Evolutionary conservation across 2,113 vertebrate genomes (phyloP).

Genomic region (Oncorhynchus clarkii): DNA sequence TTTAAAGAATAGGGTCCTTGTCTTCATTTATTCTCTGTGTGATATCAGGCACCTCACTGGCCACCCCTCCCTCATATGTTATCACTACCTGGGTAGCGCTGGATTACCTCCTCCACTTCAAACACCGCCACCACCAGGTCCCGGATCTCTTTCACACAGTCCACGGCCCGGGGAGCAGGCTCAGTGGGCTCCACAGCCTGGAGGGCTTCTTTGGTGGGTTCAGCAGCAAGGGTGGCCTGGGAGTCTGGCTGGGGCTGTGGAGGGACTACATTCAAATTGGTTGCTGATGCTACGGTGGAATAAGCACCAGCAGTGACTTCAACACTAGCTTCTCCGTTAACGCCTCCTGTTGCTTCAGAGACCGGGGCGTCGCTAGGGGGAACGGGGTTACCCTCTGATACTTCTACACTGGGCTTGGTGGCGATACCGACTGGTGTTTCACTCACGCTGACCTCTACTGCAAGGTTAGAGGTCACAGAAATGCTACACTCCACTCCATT

Average conservation of each 20-base stretch:
- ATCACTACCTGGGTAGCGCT: constrained; percentile 28
- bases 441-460: background rate
- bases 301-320: background rate
- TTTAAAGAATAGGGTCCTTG: background rate
- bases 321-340: background rate
- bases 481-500: constrained; percentile 7
- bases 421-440: constrained; percentile 5
- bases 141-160: constrained; percentile 64
- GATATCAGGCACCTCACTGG: background rate
- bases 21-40: background rate
- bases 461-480: no score
- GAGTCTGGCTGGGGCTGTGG: background rate
- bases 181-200: background rate
- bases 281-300: background rate
- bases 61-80: background rate
- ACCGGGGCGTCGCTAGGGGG: background rate
- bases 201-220: background rate
- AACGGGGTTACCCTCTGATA: background rate
- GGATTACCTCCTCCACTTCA: constrained; percentile 61
- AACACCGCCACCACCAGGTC: constrained; percentile 68
- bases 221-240: background rate
- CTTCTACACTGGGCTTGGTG: background rate
- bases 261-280: background rate
- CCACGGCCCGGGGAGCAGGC: constrained; percentile 27
- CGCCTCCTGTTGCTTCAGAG: background rate